Evolutionary conservation across 2,888 invertebrate genomes (phyloP).

Genomic region (Aphrophora alni): DNA sequence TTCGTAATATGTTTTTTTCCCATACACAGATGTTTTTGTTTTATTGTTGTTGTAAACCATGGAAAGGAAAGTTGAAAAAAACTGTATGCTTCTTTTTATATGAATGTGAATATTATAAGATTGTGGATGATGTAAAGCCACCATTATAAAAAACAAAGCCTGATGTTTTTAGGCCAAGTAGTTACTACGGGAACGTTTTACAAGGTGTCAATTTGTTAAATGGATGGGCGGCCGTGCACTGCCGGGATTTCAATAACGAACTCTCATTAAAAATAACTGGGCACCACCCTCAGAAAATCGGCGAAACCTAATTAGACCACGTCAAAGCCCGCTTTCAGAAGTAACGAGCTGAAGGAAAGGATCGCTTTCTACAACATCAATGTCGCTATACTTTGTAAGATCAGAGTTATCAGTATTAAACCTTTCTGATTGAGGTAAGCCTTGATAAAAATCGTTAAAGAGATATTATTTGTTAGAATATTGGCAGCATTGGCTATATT

Average conservation of each 20-base stretch:
- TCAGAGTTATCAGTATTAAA: background rate
- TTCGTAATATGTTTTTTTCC: no score
- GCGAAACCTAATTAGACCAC: background rate
- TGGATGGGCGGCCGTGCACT: slow-evolving; percentile 1
- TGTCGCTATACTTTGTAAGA: background rate
- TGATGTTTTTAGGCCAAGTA: background rate
- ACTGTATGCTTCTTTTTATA: no score
- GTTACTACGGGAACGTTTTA: background rate
- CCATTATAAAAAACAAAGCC: background rate
- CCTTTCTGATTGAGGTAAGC: no score
- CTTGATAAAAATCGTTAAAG: no score
- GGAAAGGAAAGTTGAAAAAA: no score
- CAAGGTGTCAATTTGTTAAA: slow-evolving; percentile 24
- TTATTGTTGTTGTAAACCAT: no score
- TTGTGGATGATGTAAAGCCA: no score
- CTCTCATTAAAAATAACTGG: slow-evolving; percentile 22
- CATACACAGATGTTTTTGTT: no score
- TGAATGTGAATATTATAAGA: no score
- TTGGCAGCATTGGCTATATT: no score
- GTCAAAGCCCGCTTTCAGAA: background rate
- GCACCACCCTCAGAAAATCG: background rate
- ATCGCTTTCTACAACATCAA: no score
- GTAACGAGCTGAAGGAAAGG: background rate
- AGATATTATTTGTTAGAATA: no score
- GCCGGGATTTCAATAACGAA: slow-evolving; percentile 20